Evolutionary conservation across 1,140 invertebrate genomes (phyloP).

Genomic region (Argopecten irradians): DNA sequence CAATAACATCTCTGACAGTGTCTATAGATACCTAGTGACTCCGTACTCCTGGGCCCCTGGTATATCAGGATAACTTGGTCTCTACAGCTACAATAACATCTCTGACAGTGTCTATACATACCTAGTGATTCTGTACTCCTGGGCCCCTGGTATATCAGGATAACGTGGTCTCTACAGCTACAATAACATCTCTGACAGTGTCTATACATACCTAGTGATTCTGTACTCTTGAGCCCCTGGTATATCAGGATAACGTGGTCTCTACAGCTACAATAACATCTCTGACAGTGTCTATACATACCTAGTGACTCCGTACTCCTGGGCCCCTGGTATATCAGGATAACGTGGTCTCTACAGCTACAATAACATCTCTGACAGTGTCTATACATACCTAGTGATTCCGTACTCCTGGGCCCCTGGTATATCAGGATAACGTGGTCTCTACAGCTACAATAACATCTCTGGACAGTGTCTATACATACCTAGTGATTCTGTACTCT

Average conservation of each 20-base stretch:
- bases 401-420: conserved; percentile 92
- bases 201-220: conserved; percentile 84
- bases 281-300: no score
- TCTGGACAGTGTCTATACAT: no score
- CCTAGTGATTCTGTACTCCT: neutral
- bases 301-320: neutral
- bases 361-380: neutral
- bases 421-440: conserved; percentile 83
- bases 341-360: no score
- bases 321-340: no score
- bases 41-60: conserved; percentile 92
- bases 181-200: no score
- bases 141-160: conserved; percentile 54
- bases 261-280: no score
- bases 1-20: no score
- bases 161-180: no score
- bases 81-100: no score
- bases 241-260: neutral
- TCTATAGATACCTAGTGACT: conserved; percentile 81
- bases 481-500: no score
- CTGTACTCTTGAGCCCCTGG: conserved; percentile 77
- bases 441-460: no score
- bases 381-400: conserved; percentile 84
- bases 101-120: neutral
- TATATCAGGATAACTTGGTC: no score